Conservation (phyloP, 2,797 vertebrate species). For the Xyrichtys novacula region DNA sequence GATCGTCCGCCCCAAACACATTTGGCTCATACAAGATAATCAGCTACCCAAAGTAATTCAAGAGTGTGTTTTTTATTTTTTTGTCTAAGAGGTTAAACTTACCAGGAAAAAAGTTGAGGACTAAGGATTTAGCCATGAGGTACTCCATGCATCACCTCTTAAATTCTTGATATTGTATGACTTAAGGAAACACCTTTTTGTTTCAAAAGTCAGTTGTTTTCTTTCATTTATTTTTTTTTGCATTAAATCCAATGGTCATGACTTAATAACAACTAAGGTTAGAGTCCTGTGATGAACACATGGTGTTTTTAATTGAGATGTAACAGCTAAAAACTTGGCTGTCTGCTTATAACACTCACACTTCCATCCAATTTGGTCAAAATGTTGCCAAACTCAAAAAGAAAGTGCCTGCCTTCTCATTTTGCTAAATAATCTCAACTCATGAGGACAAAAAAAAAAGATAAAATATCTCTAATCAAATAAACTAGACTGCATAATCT, state of each 20-base stretch:
- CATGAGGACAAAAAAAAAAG: not conserved
- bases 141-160: not conserved
- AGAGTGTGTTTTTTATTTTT: not conserved
- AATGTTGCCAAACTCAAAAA: no score
- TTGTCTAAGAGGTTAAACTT: not conserved
- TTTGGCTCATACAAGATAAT: not conserved
- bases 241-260: not conserved
- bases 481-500: not conserved
- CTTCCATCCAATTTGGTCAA: no score
- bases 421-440: no score
- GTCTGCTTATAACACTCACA: no score
- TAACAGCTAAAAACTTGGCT: no score
- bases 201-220: no score
- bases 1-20: not conserved
- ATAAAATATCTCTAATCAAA: not conserved
- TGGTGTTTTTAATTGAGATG: no score
- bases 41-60: not conserved
- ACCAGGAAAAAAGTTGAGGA: not conserved
- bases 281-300: not conserved
- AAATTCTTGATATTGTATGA: no score
- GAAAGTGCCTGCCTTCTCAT: no score
- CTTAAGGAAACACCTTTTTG: no score
- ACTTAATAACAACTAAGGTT: not conserved
- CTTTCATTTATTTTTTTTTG: no score
- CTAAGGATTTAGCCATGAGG: not conserved